Base-by-base conservation (phyloP, 2,113 vertebrate species). In the Ceyx margarethae region DNA sequence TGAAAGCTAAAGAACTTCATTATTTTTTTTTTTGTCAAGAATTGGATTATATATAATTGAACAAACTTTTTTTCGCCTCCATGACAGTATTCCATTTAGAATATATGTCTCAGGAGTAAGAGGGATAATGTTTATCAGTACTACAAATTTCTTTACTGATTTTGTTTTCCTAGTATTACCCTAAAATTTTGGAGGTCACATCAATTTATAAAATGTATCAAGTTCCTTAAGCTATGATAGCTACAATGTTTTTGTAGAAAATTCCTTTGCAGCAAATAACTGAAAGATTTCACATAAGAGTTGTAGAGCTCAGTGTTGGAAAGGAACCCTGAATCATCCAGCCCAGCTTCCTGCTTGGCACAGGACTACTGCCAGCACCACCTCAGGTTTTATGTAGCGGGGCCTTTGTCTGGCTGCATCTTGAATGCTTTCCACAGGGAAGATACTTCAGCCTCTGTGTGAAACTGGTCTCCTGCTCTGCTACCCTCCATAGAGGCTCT, bases 331-430 rank as follows among this genome's bases (percentile, higher is more conserved):
- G 69, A 86, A 43, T 87, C 53, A 68, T 33, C 40, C 62, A 37
- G 74, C 71, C 48, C 23, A 45, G 66, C 62, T 86, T 95, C 81
- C 77, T 91, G 66, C 89, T 84, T 85, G 87, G 45, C 81, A 31
- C 1, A 2, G 62, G 62, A 64, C 23, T 37, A 2, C 40, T 0
- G 6, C 61, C 57, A 78, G 65, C 48, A 4, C 48, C 43, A 60
- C 40, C 35, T 61, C 69, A 53, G 66, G 40, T 60, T 84, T 71
- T 86, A 77, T 56, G 23, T 53, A 51, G 43, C 5, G 2, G 7
- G 25, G 19, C 65, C 56, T 85, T 84, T 81, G 78, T 74, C 61
- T 78, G 22, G n/a, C 37, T 1, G 0, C 1, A 1, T 60, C 76
- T 64, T 72, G 62, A 71, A 19, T 2, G 0, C 71, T 75, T 86